A percentile compares a stretch with the other conserved stretches of the same genome.
These are phyloP conservation scores for Rhyacophila brunnea DNA, from an alignment of 1,140 invertebrate genomes.

Conservation along the genomic window DNA sequence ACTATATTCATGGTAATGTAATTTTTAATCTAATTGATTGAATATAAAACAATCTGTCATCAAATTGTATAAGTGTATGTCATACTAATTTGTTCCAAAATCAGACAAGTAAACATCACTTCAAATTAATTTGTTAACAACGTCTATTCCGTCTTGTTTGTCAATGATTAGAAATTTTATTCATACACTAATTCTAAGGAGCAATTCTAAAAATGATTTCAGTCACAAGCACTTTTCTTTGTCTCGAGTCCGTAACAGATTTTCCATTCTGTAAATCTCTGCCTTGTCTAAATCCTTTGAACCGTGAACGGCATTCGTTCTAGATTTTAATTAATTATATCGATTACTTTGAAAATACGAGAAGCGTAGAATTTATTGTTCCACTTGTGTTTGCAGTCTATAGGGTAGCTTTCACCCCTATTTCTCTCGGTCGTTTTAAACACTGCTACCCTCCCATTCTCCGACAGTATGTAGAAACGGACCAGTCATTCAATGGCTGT, in stretches of 20 bases:
- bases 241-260: constrained; percentile 13
- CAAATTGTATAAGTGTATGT: no score
- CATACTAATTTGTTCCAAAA: no score
- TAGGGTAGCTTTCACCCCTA: constrained; percentile 20
- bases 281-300: constrained; percentile 23
- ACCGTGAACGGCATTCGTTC: constrained; percentile 25
- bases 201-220: background rate
- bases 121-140: no score
- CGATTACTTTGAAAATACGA: constrained; percentile 31
- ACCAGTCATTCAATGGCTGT: no score
- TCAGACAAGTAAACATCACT: no score
- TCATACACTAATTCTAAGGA: no score
- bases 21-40: no score
- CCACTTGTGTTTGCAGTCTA: constrained; percentile 6
- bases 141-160: no score
- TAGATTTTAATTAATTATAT: constrained; percentile 31
- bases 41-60: no score
- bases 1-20: no score
- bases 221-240: background rate
- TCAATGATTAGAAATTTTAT: no score
- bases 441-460: background rate
- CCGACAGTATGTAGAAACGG: no score
- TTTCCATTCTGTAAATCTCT: constrained; percentile 24
- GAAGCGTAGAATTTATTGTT: constrained; percentile 28
- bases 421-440: constrained; percentile 13